Conservation (phyloP, 1,140 invertebrate species). For the Oryzaephilus surinamensis region DNA sequence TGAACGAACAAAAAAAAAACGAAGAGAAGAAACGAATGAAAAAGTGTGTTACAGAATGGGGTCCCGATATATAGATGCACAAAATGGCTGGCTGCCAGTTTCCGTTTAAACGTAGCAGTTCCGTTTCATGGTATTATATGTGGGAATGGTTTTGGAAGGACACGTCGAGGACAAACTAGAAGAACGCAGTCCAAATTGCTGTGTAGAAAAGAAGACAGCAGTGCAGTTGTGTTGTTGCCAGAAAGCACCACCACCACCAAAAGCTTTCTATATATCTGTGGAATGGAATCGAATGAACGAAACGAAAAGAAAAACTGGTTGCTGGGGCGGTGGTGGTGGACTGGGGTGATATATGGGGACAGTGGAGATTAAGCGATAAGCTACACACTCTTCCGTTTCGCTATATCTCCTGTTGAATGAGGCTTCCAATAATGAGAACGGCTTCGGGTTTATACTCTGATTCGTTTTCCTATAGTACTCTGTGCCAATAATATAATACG, state of each 20-base stretch:
- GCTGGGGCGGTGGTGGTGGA: constrained; percentile 5
- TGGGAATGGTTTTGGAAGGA: too few species aligned
- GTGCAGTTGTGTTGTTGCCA: neutral
- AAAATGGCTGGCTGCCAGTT: constrained; percentile 21
- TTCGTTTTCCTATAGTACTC: too few species aligned
- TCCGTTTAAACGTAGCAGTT: constrained; percentile 18
- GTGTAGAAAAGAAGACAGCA: neutral
- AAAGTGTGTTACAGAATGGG: too few species aligned
- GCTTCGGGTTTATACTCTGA: too few species aligned
- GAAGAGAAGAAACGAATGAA: too few species aligned
- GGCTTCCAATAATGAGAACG: constrained; percentile 19
- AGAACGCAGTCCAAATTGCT: neutral
- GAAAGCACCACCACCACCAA: constrained; percentile 1
- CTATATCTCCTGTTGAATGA: constrained; percentile 28
- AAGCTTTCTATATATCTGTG: neutral
- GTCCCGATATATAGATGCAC: too few species aligned
- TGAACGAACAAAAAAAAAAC: constrained; percentile 14
- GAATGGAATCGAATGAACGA: neutral
- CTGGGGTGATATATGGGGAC: constrained; percentile 29
- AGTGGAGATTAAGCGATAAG: constrained; percentile 31
- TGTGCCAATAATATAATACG: too few species aligned
- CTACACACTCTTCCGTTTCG: constrained; percentile 23
- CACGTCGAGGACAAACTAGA: constrained; percentile 11
- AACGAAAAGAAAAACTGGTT: neutral
- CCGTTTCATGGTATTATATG: constrained; percentile 5